Evolutionary conservation across 2,888 invertebrate genomes (phyloP).

Genomic region (Tuta absoluta): DNA sequence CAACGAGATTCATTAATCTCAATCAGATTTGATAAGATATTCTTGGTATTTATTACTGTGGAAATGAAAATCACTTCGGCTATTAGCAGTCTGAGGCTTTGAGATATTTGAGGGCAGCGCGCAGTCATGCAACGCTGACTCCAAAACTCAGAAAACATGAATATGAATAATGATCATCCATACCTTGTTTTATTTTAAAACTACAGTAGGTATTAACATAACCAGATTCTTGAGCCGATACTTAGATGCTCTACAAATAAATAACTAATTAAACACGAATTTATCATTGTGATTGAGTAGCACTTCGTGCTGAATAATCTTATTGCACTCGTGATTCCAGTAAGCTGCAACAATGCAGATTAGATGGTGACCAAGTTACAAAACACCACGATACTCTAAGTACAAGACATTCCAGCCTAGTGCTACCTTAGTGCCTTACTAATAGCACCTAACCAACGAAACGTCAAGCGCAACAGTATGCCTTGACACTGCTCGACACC

Average conservation of each 20-base stretch:
- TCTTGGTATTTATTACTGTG: constrained; percentile 11
- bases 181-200: background rate
- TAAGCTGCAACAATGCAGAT: constrained; percentile 10
- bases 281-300: constrained; percentile 4
- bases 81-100: constrained; percentile 45
- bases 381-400: background rate
- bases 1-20: constrained; percentile 16
- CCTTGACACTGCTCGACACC: constrained; percentile 36
- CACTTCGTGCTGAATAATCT: constrained; percentile 11
- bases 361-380: constrained; percentile 3
- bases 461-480: constrained; percentile 51
- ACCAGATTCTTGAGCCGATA: constrained; percentile 2
- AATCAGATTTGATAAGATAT: background rate
- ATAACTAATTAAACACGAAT: background rate
- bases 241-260: constrained; percentile 1
- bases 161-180: background rate
- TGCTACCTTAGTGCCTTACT: constrained; percentile 61
- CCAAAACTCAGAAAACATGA: constrained; percentile 2
- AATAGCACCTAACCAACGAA: constrained; percentile 48
- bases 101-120: constrained; percentile 39
- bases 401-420: constrained; percentile 23
- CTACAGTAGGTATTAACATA: constrained; percentile 3
- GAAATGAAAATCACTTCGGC: constrained; percentile 32
- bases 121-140: constrained; percentile 55
- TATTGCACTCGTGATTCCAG: background rate